These are phyloP conservation scores for Falco naumanni DNA, from an alignment of 2,797 vertebrate genomes.

Conservation along the genomic window DNA sequence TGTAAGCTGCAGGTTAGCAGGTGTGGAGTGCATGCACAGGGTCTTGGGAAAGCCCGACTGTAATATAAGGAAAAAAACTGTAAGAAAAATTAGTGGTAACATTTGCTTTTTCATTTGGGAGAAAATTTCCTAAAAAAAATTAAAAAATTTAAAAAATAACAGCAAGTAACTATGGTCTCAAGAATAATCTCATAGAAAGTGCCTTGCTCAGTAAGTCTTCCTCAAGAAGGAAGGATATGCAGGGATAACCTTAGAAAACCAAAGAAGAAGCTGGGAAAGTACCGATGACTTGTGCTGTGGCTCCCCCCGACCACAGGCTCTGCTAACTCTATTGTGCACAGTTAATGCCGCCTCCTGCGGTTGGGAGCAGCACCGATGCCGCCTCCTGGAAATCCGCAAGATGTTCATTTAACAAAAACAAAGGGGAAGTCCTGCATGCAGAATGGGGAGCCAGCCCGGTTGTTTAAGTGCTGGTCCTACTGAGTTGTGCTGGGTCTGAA, in stretches of 20 bases:
- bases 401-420: background rate
- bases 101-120: background rate
- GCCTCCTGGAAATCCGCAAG: background rate
- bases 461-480: background rate
- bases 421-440: background rate
- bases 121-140: background rate
- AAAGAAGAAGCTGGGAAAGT: background rate
- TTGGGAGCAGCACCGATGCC: background rate
- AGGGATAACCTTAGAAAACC: background rate
- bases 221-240: background rate
- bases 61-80: background rate
- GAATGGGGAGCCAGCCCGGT: background rate
- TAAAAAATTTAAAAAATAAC: background rate
- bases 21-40: background rate
- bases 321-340: rapidly evolving
- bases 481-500: background rate
- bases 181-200: background rate
- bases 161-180: background rate
- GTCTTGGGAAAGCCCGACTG: background rate
- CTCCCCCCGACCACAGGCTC: background rate
- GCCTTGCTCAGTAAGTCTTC: background rate
- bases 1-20: background rate
- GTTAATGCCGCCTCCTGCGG: background rate
- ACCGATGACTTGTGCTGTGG: background rate
- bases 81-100: background rate